Percentiles rank a stretch among this genome's conserved stretches.
Evolutionary conservation across 2,888 invertebrate genomes (phyloP).

Genomic region (Rhagophthalmus giganteus): DNA sequence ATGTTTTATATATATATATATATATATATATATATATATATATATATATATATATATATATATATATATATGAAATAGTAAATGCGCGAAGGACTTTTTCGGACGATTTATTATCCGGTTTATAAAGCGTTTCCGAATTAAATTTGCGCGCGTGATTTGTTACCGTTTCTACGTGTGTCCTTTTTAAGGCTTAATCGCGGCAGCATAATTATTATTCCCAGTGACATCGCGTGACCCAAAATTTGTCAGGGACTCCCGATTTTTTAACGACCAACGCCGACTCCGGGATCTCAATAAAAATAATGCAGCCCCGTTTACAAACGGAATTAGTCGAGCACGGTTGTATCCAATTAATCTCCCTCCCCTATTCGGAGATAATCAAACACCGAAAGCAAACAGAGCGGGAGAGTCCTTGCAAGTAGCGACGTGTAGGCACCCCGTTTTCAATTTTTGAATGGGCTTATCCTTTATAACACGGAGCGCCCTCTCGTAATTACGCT

Average conservation of each 20-base stretch:
- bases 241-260: too few species aligned
- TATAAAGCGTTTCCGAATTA: constrained; percentile 7
- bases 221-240: too few species aligned
- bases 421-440: constrained; percentile 8
- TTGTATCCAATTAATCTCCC: constrained; percentile 26
- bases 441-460: constrained; percentile 9
- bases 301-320: too few species aligned
- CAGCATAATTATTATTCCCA: too few species aligned
- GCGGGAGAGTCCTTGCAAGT: constrained; percentile 15
- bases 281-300: too few species aligned
- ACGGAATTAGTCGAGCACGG: constrained; percentile 20
- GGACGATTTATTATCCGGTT: constrained; percentile 10
- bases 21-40: constrained; percentile 1
- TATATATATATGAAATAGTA: too few species aligned
- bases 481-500: constrained; percentile 2
- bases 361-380: constrained; percentile 23
- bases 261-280: too few species aligned
- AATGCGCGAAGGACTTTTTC: constrained; percentile 7
- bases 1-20: constrained; percentile 14
- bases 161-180: not conserved
- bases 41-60: not conserved
- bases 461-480: not conserved
- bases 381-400: constrained; percentile 20
- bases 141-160: constrained; percentile 1
- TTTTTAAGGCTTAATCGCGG: too few species aligned